Conservation (phyloP, 2,113 vertebrate genomes). For the Nettapus auritus region DNA sequence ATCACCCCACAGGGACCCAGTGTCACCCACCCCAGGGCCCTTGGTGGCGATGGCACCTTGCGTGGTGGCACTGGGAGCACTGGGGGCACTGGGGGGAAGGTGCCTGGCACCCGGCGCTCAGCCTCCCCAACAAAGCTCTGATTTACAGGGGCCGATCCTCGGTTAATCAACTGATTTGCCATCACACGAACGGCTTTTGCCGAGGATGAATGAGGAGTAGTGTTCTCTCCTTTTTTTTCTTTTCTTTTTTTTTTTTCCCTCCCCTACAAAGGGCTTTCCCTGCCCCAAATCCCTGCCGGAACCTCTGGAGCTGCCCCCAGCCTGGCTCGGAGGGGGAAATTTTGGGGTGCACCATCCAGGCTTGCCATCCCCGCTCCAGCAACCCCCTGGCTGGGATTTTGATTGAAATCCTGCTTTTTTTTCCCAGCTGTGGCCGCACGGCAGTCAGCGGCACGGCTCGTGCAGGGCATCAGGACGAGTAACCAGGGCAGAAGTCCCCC, state of each 20-base stretch:
- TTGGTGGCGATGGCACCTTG: neutral
- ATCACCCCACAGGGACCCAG: neutral
- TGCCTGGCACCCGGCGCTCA: neutral
- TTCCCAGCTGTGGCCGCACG: neutral
- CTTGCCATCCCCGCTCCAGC: rapidly evolving
- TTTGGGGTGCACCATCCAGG: neutral
- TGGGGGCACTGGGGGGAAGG: neutral
- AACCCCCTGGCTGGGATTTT: neutral
- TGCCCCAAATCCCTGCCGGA: neutral
- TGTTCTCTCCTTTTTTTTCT: neutral
- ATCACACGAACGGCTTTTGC: constrained; percentile 13
- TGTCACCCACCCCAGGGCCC: neutral
- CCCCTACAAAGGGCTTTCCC: neutral
- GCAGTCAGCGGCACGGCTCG: neutral
- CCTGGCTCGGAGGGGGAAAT: neutral
- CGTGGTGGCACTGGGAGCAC: too few species aligned
- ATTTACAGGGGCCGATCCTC: constrained; percentile 15
- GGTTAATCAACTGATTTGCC: constrained; percentile 43
- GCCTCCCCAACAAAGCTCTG: constrained; percentile 19
- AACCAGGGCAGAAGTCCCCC: neutral
- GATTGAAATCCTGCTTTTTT: neutral
- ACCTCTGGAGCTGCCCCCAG: neutral
- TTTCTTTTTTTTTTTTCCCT: neutral
- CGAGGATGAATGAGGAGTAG: neutral
- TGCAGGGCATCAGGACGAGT: too few species aligned